These are phyloP conservation scores for Anadara kagoshimensis DNA, from an alignment of 1,140 invertebrate genomes.

Conservation along the genomic window DNA sequence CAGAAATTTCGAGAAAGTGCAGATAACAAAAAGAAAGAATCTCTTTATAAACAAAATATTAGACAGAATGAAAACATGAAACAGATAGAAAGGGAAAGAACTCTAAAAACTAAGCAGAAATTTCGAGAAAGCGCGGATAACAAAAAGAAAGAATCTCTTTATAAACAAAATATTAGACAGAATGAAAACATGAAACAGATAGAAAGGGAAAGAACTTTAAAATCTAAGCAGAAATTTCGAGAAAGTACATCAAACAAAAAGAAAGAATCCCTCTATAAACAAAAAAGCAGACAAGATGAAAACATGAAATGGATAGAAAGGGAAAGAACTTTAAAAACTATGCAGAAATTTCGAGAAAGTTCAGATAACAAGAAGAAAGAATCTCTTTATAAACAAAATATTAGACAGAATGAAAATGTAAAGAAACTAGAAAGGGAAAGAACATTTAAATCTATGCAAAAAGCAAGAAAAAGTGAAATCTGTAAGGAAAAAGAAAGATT, in stretches of 20 bases:
- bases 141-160: background rate
- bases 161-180: background rate
- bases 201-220: background rate
- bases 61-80: background rate
- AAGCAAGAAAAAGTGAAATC: background rate
- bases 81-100: constrained; percentile 1
- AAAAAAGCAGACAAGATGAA: constrained; percentile 1
- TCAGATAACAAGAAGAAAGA: background rate
- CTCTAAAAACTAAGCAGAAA: background rate
- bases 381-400: background rate
- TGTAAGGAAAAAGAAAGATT: constrained; percentile 9
- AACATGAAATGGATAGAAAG: background rate
- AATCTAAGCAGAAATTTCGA: background rate
- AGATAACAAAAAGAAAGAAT: background rate
- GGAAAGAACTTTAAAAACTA: background rate
- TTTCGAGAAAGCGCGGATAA: background rate
- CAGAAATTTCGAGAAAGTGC: background rate
- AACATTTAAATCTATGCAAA: background rate
- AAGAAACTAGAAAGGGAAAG: background rate
- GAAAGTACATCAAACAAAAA: background rate
- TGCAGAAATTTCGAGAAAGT: background rate
- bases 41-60: background rate
- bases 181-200: background rate
- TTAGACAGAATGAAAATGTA: background rate
- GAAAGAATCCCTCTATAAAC: background rate